Base-by-base conservation (phyloP, 1,140 invertebrate species). In the Lethrus apterus region DNA sequence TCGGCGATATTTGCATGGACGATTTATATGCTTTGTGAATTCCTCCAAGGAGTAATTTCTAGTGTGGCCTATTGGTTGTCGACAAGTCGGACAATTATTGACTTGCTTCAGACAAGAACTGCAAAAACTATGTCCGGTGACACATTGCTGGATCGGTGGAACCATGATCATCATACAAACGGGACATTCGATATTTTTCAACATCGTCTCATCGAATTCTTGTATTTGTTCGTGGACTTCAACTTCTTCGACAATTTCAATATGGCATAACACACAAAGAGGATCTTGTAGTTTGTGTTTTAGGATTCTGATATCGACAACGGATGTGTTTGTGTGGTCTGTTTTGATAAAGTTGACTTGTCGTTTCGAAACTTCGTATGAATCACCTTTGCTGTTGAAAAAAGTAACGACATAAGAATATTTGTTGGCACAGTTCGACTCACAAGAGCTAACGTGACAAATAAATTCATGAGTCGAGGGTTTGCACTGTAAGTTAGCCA, bases 71-170 rank as follows among this genome's bases (percentile, higher is more conserved):
- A 62, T 49, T 3, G 21, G 11, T 2, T 24, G 19, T 35, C 35
- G 32, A 32, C 57, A 59, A 4, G 42, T 20, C 0, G 51, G 50
- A 45, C 57, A 61, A 13, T 29, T 18, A 11, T 34, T 10, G 4
- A 55, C 9, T 32, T 36, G 10, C 8, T 26, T 13, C 30, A 56
- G 53, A 46, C 59, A 60, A 3, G 13, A 11, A 13, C 20, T 11
- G 33, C 60, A 63, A 24, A 61, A 55, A 44, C 58, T 59, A 44
- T 63, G 60, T 1, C 60, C 60, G 2, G 44, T 44, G 7, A 35
- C 10, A 36, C 60, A 63, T 38, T 59, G 57, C 10, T 30, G 52
- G 44, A 63, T 63, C 1, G 55, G 53, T 13, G 57, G 54, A 2
- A 51, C 35, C 49, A 63, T 59, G 24, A 56, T 57, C 5, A 53